Percentiles rank a stretch among this genome's conserved stretches.
These are phyloP conservation scores for Pristionchus arcanus DNA, from an alignment of 2,888 invertebrate species.

Conservation along the genomic window DNA sequence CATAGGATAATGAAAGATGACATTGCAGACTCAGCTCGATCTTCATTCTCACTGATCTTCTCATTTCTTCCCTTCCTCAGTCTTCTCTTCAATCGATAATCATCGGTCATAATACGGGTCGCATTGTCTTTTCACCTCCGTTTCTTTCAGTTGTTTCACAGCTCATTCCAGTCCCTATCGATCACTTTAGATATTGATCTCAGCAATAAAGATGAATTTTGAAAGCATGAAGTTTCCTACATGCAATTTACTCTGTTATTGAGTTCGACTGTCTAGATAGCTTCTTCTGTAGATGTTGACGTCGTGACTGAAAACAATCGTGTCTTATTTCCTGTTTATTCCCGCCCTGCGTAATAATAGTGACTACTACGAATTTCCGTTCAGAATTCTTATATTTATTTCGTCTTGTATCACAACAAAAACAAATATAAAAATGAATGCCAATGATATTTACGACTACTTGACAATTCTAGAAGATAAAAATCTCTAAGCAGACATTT, in stretches of 20 bases:
- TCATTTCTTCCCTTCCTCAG: background rate
- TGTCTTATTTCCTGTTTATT: background rate
- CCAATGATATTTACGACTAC: no score
- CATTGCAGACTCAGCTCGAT: background rate
- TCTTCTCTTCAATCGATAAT: slow-evolving; percentile 3
- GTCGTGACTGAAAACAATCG: background rate
- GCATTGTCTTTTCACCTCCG: background rate
- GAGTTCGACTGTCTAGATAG: no score
- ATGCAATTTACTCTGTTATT: background rate
- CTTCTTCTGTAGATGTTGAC: background rate
- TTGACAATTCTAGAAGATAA: no score
- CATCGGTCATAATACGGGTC: background rate
- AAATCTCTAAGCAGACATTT: background rate
- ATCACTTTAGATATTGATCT: slow-evolving; percentile 27
- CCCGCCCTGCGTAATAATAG: background rate
- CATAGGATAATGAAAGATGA: no score
- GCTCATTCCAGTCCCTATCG: slow-evolving; percentile 18
- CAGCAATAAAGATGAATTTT: background rate
- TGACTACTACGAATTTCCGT: background rate
- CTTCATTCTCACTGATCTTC: slow-evolving; percentile 5
- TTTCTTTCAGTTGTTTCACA: slow-evolving; percentile 36
- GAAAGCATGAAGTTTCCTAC: background rate
- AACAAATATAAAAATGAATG: no score
- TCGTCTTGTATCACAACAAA: no score
- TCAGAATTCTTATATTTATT: background rate